phyloP scores from a whole-genome alignment of 2,113 vertebrate species.

The Brachyhypopomus occidentalis region DNA sequence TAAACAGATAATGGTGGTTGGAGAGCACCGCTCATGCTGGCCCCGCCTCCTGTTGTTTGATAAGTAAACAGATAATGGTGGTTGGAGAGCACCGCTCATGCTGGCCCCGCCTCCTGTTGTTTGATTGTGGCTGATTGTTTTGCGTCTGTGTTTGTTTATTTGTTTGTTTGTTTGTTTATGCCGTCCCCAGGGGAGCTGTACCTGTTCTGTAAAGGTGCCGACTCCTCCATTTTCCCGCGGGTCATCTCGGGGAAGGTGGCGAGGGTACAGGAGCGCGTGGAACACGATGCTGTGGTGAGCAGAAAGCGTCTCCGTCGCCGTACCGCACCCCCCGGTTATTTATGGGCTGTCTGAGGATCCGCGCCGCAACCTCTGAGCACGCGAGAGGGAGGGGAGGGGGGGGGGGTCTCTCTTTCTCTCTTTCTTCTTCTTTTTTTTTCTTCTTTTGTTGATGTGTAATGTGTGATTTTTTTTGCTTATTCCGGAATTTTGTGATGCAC shows the following conservation, averaged over 20 bases:
- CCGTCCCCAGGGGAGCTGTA: constrained; percentile 82
- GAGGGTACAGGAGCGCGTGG: constrained; percentile 85
- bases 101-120: neutral
- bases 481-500: neutral
- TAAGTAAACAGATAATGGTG: neutral
- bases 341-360: too few relatives aligned
- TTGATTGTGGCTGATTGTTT: neutral
- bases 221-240: constrained; percentile 94
- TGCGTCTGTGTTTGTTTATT: constrained; percentile 15
- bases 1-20: too few relatives aligned
- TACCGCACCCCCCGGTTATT: too few relatives aligned
- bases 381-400: too few relatives aligned
- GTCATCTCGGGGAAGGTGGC: constrained; percentile 93
- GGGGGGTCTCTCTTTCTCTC: too few relatives aligned
- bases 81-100: neutral
- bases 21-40: too few relatives aligned
- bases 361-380: too few relatives aligned
- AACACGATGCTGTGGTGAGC: constrained; percentile 96
- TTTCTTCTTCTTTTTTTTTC: too few relatives aligned
- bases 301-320: too few relatives aligned
- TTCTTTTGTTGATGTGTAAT: neutral
- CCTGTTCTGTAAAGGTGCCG: constrained; percentile 96
- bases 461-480: constrained; percentile 12
- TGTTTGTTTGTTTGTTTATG: constrained; percentile 20
- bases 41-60: too few relatives aligned